A percentile compares a stretch with the other conserved stretches of the same genome.
phyloP scores from a whole-genome alignment of 2,113 vertebrate genomes.

The Apaloderma vittatum region DNA sequence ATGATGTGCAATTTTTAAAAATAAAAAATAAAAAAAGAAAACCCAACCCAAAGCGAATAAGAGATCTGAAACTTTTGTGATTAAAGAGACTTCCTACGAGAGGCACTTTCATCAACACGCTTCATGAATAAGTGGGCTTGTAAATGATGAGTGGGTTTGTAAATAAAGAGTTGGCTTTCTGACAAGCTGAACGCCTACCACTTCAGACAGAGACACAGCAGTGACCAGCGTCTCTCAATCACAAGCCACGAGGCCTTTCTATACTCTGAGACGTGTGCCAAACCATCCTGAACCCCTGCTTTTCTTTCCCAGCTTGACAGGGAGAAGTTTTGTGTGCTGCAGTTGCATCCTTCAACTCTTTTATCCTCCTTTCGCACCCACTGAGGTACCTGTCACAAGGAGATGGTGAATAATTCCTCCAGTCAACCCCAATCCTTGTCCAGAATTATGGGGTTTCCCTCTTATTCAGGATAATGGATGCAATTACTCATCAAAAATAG shows the following conservation, averaged over 20 bases:
- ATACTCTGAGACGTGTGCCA: neutral
- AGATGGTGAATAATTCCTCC: neutral
- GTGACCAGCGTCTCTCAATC: neutral
- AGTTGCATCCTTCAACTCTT: neutral
- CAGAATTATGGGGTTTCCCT: neutral
- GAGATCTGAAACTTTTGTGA: neutral
- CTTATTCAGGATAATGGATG: neutral
- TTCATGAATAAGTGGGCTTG: neutral
- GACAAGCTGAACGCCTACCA: neutral
- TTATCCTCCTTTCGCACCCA: neutral
- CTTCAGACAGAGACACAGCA: neutral
- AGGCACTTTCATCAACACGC: neutral
- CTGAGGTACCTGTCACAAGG: neutral
- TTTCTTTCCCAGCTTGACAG: neutral
- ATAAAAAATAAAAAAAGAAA: neutral
- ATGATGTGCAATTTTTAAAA: neutral
- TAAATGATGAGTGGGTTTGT: neutral
- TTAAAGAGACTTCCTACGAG: neutral
- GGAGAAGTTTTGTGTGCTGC: neutral
- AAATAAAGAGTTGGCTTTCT: neutral
- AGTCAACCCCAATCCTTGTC: neutral
- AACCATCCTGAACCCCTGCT: neutral
- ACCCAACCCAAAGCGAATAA: neutral
- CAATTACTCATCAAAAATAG: neutral
- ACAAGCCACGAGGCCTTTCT: accelerated